A percentile compares a stretch with the other conserved stretches of the same genome.
Evolutionary conservation across 2,797 vertebrate genomes (phyloP).

Genomic region (Lagocephalus sceleratus): DNA sequence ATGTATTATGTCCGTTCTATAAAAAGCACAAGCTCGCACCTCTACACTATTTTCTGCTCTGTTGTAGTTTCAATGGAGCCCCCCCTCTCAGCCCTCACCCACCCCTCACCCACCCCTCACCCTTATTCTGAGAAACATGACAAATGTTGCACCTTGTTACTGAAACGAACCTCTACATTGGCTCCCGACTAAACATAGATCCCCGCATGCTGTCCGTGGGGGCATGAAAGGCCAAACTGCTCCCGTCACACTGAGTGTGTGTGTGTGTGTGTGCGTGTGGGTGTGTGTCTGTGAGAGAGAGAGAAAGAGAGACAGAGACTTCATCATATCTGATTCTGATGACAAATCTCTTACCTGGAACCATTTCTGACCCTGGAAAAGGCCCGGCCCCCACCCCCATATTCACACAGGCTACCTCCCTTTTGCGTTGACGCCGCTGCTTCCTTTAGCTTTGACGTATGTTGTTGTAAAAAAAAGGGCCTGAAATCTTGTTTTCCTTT

Average conservation of each 20-base stretch:
- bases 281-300: not conserved
- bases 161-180: slow-evolving; percentile 15
- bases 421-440: not conserved
- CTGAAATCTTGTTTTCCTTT: slow-evolving; percentile 11
- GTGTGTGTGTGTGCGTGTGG: slow-evolving; percentile 3
- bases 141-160: slow-evolving; percentile 22
- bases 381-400: too few relatives aligned
- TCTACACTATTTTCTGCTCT: slow-evolving; percentile 5
- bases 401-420: too few relatives aligned
- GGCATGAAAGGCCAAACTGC: slow-evolving; percentile 28
- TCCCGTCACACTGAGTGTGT: slow-evolving; percentile 15
- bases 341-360: not conserved
- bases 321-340: not conserved
- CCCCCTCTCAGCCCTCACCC: not conserved
- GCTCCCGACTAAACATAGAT: slow-evolving; percentile 46
- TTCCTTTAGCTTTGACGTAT: slow-evolving; percentile 25
- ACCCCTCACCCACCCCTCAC: not conserved
- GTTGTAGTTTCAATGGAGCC: not conserved
- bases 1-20: too few relatives aligned
- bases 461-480: slow-evolving; percentile 19
- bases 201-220: slow-evolving; percentile 16
- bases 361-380: not conserved
- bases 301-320: not conserved
- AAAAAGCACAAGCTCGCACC: too few relatives aligned
- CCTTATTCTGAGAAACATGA: slow-evolving; percentile 6